Base-by-base conservation (phyloP, 2,113 vertebrate species). In the Shinisaurus crocodilurus region DNA sequence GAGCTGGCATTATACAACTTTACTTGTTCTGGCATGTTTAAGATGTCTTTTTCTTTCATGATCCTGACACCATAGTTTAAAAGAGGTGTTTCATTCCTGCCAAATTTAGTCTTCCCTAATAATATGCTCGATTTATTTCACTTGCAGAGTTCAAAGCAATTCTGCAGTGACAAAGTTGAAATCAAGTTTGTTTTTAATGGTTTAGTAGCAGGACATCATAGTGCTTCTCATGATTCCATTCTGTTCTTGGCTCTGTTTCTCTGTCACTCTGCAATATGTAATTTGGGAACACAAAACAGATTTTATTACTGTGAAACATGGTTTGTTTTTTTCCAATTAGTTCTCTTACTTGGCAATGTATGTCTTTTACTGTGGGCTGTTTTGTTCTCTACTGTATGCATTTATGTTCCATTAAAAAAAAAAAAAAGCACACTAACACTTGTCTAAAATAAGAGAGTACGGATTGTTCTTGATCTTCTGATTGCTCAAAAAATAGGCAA, bases 251-350 rank as follows among this genome's bases (percentile, higher is more conserved):
- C 82, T 95, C 90, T 85, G 1, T 83, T 93, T 90, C 50, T 6
- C 6, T 88, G 23, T 70, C 84, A 0, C 65, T 91, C 94, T 67
- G 84, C 92, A 85, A 70, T 82, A 86, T 81, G 50, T 92, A 88
- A 87, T 92, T 90, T 89, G 27, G 82, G 25, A 90, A 83, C 84
- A 57, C 40, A 90, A 48, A 18, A 83, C 5, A 72, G 37, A 50
- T 77, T 92, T 95, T 88, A 94, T 89, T 92, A 90, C 72, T 84
- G 88, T 79, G 81, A 89, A 90, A 88, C 67, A 85, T 72, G 48
- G 37, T 25, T 34, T 87, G 86, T 76, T 20, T 70, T 90, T 87
- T 70, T 89, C 37, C 25, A 60, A 32, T 72, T 70, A 76, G 32
- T 82, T 45, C 54, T 89, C 91, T 86, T 91, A 88, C 43, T 92